Evolutionary conservation across 2,888 invertebrate genomes (phyloP).

Genomic region (Eilema caniola): DNA sequence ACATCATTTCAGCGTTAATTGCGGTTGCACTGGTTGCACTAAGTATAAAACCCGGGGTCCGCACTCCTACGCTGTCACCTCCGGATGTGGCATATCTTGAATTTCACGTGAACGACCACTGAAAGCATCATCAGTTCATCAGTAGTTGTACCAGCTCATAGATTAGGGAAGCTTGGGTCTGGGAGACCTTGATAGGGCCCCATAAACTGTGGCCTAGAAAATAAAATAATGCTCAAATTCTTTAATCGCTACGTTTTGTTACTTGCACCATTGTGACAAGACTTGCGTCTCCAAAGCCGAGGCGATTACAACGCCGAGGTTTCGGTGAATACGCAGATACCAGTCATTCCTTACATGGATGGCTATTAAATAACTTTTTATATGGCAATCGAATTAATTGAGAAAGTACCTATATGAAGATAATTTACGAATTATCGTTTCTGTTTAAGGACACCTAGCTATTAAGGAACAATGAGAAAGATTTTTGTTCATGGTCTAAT

Average conservation of each 20-base stretch:
- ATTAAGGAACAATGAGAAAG: constrained; percentile 9
- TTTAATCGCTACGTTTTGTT: constrained; percentile 16
- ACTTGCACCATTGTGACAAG: constrained; percentile 37
- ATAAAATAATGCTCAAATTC: neutral
- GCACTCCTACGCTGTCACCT: too few species aligned
- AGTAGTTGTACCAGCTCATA: neutral
- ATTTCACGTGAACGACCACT: neutral
- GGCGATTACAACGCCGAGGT: constrained; percentile 39
- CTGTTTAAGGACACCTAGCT: constrained; percentile 13
- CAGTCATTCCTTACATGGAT: constrained; percentile 38
- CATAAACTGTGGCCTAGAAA: too few species aligned
- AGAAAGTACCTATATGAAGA: constrained; percentile 27
- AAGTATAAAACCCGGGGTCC: too few species aligned
- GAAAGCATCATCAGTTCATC: neutral
- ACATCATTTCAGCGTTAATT: too few species aligned
- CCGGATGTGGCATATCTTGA: too few species aligned
- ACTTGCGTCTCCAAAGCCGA: constrained; percentile 32
- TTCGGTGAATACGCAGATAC: constrained; percentile 41
- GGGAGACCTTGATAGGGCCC: neutral
- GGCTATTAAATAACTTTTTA: constrained; percentile 30
- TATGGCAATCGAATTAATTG: constrained; percentile 25
- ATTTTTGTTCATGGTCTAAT: neutral
- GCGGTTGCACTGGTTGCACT: too few species aligned
- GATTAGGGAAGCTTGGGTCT: neutral
- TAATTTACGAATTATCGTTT: constrained; percentile 18